Conservation (phyloP, 2,113 vertebrate species). For the Butorides virescens region DNA sequence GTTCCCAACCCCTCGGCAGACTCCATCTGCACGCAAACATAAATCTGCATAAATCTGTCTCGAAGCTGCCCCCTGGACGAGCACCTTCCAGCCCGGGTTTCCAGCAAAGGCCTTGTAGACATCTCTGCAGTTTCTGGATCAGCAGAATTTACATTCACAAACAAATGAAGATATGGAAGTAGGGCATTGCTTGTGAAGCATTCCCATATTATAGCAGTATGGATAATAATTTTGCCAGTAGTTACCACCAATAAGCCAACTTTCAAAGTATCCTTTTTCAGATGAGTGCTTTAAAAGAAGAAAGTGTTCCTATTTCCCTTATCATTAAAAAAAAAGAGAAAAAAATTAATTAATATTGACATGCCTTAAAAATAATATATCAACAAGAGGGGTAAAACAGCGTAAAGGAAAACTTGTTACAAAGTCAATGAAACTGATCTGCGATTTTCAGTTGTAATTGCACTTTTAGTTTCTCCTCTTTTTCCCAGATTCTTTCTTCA, state of each 20-base stretch:
- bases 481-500: background rate
- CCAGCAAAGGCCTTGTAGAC: background rate
- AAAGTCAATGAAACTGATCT: background rate
- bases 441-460: background rate
- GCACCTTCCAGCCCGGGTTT: background rate
- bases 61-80: background rate
- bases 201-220: background rate
- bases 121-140: background rate
- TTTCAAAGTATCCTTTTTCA: background rate
- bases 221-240: background rate
- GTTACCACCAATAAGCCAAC: background rate
- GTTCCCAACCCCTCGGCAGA: background rate
- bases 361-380: background rate
- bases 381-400: background rate
- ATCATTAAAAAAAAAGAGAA: background rate
- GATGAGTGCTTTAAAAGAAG: accelerated
- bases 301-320: background rate
- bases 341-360: background rate
- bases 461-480: background rate
- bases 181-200: background rate
- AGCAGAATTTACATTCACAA: background rate
- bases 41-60: conserved; percentile 8
- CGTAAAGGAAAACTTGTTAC: background rate
- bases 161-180: accelerated
- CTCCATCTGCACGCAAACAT: background rate